These are phyloP conservation scores for Corythaeola cristata DNA, from an alignment of 2,113 vertebrate species.

Conservation along the genomic window DNA sequence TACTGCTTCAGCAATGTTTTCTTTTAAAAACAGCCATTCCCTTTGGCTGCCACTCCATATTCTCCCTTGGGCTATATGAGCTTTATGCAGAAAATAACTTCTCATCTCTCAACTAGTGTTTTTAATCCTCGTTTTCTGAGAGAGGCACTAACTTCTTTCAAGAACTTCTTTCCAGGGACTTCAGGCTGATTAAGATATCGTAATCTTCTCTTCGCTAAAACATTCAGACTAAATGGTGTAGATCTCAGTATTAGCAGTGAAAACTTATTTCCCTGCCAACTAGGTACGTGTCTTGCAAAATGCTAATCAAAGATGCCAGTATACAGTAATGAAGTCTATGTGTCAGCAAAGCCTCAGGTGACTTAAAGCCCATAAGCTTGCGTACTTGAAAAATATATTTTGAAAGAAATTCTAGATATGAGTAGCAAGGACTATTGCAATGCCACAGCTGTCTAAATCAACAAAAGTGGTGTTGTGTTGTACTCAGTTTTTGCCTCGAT, in stretches of 20 bases:
- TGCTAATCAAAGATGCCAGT: not conserved
- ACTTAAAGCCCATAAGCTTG: not conserved
- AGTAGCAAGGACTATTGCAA: not conserved
- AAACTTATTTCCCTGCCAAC: not conserved
- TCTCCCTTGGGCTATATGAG: not conserved
- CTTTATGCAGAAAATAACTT: not conserved
- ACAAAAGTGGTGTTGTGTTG: not conserved
- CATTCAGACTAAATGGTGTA: not conserved
- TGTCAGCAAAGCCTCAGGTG: not conserved
- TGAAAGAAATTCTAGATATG: not conserved
- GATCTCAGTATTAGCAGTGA: not conserved
- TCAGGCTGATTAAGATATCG: not conserved
- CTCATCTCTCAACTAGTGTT: not conserved
- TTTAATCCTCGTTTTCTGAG: not conserved
- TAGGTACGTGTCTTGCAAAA: not conserved
- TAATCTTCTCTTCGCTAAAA: not conserved
- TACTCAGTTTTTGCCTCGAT: not conserved
- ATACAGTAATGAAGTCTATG: not conserved
- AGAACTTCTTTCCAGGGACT: not conserved
- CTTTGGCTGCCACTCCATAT: not conserved
- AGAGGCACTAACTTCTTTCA: not conserved
- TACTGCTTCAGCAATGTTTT: not conserved
- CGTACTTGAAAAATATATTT: not conserved
- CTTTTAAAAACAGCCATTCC: not conserved
- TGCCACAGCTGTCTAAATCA: not conserved